phyloP scores from a whole-genome alignment of 1,140 invertebrate species.

The Anthonomus grandis region DNA sequence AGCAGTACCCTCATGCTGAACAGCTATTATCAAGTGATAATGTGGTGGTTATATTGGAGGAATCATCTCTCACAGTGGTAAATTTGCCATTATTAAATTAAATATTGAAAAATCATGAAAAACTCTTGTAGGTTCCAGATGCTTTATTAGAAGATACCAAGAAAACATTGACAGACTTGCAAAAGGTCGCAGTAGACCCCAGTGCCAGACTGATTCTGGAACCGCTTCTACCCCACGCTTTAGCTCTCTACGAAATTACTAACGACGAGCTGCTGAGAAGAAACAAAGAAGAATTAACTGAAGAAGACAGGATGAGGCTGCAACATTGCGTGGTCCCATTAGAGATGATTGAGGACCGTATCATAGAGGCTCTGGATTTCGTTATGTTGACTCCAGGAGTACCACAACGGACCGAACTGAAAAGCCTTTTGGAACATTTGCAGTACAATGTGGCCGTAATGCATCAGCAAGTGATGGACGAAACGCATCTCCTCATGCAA shows the following conservation, averaged over 20 bases:
- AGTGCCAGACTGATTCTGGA: slow-evolving; percentile 15
- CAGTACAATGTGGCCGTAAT: slow-evolving; percentile 42
- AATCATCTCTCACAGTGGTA: slow-evolving; percentile 29
- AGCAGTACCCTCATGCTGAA: not conserved
- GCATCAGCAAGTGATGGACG: slow-evolving; percentile 40
- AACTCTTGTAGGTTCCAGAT: slow-evolving; percentile 31
- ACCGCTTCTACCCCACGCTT: slow-evolving; percentile 26
- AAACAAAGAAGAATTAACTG: slow-evolving; percentile 30
- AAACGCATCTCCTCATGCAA: slow-evolving; percentile 25
- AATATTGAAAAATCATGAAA: not conserved
- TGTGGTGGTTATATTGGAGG: slow-evolving; percentile 39
- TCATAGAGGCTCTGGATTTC: slow-evolving; percentile 36
- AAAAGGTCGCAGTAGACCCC: slow-evolving; percentile 22
- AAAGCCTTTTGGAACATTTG: slow-evolving; percentile 32
- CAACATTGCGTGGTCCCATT: slow-evolving; percentile 35
- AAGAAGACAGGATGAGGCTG: slow-evolving; percentile 28
- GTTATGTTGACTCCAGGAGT: slow-evolving; percentile 21
- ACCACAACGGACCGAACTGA: slow-evolving; percentile 22
- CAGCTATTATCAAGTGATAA: slow-evolving; percentile 13
- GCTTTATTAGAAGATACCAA: slow-evolving; percentile 34
- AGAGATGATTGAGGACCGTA: slow-evolving; percentile 37
- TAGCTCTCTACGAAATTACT: slow-evolving; percentile 29
- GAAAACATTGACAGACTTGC: slow-evolving; percentile 18
- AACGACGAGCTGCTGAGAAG: slow-evolving; percentile 30
- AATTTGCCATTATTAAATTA: not conserved